These are phyloP conservation scores for Automeris io DNA, from an alignment of 2,888 invertebrate genomes.

Conservation along the genomic window DNA sequence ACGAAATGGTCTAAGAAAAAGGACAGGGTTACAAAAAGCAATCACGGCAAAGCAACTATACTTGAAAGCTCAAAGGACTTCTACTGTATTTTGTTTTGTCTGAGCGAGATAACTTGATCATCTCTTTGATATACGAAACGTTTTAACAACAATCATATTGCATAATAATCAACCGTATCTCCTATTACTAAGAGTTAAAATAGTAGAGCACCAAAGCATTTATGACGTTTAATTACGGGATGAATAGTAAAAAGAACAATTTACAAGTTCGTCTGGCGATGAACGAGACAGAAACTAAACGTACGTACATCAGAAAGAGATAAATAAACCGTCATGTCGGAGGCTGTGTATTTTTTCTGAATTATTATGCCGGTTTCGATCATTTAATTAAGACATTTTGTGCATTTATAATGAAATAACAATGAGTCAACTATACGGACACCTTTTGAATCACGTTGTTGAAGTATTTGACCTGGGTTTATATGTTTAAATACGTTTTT, in stretches of 20 bases:
- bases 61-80: conserved; percentile 75
- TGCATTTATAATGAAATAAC: conserved; percentile 76
- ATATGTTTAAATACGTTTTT: conserved; percentile 29
- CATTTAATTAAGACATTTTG: conserved; percentile 76
- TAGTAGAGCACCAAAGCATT: conserved; percentile 15
- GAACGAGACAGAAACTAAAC: conserved; percentile 43
- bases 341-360: conserved; percentile 75
- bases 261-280: conserved; percentile 73
- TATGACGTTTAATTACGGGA: conserved; percentile 40
- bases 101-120: conserved; percentile 76
- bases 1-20: conserved; percentile 71
- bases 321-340: conserved; percentile 41
- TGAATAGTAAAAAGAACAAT: conserved; percentile 69
- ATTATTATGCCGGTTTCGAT: conserved; percentile 73
- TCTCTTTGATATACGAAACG: conserved; percentile 38
- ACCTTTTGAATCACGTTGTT: conserved; percentile 44
- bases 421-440: conserved; percentile 64
- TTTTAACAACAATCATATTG: conserved; percentile 19
- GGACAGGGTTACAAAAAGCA: conserved; percentile 72
- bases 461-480: conserved; percentile 43
- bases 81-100: conserved; percentile 75
- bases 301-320: conserved; percentile 40
- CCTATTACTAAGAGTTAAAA: conserved; percentile 23
- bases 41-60: conserved; percentile 69
- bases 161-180: conserved; percentile 25